Conservation (phyloP, 1,140 invertebrate species). For the Macrocentrus cingulum region DNA sequence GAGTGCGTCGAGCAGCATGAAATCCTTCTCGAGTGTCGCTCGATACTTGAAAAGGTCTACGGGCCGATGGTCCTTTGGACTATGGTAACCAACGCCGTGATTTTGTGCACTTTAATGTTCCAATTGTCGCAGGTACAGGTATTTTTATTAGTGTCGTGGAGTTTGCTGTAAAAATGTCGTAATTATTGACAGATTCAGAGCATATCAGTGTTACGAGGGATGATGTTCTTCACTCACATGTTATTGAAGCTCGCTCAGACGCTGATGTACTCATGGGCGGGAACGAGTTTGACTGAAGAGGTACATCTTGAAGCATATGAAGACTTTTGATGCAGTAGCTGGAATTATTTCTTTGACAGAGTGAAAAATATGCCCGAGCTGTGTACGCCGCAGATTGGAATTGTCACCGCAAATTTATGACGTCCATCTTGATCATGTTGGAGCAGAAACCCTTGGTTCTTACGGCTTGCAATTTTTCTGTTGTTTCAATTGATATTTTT, state of each 20-base stretch:
- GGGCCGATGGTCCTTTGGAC: slow-evolving; percentile 34
- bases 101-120: slow-evolving; percentile 36
- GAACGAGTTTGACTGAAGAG: slow-evolving; percentile 7
- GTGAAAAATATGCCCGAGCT: slow-evolving; percentile 20
- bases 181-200: slow-evolving; percentile 11
- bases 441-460: slow-evolving; percentile 32
- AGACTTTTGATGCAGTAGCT: neutral
- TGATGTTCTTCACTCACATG: slow-evolving; percentile 9
- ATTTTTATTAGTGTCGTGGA: no score
- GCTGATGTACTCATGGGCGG: slow-evolving; percentile 1
- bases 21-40: slow-evolving; percentile 21
- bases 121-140: slow-evolving; percentile 39
- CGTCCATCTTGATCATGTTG: slow-evolving; percentile 27
- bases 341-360: slow-evolving; percentile 17
- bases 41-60: slow-evolving; percentile 32
- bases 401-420: slow-evolving; percentile 10
- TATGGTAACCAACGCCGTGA: slow-evolving; percentile 29
- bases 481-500: slow-evolving; percentile 32
- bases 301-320: neutral
- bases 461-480: slow-evolving; percentile 26
- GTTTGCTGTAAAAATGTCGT: neutral
- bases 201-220: neutral
- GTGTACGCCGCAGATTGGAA: slow-evolving; percentile 29
- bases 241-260: slow-evolving; percentile 26
- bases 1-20: slow-evolving; percentile 26